These are phyloP conservation scores for Pluvianellus socialis DNA, from an alignment of 2,113 vertebrate species.

Conservation along the genomic window DNA sequence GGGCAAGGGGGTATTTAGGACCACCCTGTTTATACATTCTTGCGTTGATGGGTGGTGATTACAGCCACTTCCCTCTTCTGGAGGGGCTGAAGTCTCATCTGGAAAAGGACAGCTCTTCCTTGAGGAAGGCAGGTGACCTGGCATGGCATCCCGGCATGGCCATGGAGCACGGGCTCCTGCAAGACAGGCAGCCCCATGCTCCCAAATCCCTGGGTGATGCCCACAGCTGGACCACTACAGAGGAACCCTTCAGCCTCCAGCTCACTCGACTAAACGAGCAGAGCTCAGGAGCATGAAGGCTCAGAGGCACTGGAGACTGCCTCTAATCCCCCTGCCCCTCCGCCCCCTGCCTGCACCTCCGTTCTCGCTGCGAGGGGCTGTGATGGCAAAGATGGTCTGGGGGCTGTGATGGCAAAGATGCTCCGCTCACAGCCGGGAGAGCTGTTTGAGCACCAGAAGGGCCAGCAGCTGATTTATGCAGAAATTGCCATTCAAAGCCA, in stretches of 20 bases:
- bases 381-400: not conserved
- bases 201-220: not conserved
- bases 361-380: rapidly evolving
- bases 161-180: rapidly evolving
- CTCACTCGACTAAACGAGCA: not conserved
- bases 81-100: not conserved
- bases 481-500: not conserved
- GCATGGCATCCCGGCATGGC: not conserved
- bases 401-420: not conserved
- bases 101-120: not conserved
- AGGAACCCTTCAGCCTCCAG: not conserved
- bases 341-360: not conserved
- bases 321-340: not conserved
- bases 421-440: not conserved
- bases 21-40: not conserved
- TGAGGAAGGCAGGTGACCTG: not conserved
- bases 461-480: not conserved
- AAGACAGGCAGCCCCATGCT: not conserved
- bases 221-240: not conserved
- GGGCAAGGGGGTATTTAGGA: not conserved
- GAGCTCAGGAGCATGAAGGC: rapidly evolving
- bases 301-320: not conserved
- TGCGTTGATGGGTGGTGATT: not conserved
- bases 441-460: not conserved
- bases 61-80: not conserved